Conservation (phyloP, 2,113 vertebrate species). For the Xenotilapia longispinis region DNA sequence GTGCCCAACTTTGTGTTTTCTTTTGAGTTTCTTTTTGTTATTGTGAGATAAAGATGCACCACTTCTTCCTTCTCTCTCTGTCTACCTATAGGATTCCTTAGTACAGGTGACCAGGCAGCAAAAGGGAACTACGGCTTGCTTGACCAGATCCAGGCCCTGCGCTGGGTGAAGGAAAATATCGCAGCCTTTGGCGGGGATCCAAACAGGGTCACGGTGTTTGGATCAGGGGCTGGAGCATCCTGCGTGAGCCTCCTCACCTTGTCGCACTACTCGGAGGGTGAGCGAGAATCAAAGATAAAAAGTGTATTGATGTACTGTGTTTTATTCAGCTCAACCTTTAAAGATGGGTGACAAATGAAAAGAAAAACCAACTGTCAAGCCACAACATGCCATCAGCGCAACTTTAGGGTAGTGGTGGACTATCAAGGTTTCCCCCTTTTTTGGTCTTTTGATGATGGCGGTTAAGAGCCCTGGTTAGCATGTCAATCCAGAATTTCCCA, state of each 20-base stretch:
- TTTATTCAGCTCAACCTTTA: neutral
- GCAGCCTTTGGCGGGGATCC: conserved; percentile 92
- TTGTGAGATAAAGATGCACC: neutral
- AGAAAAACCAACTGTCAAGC: neutral
- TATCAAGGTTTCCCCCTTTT: neutral
- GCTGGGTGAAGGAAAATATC: conserved; percentile 96
- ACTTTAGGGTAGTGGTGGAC: neutral
- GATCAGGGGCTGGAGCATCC: conserved; percentile 94
- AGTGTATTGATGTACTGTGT: neutral
- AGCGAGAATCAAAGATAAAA: neutral
- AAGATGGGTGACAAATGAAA: neutral
- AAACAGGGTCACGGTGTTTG: conserved; percentile 91
- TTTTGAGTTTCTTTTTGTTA: neutral
- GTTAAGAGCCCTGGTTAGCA: neutral
- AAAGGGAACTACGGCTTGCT: conserved; percentile 94
- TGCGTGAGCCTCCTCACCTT: conserved; percentile 93
- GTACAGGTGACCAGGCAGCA: conserved; percentile 93
- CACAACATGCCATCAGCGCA: neutral
- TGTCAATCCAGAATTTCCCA: neutral
- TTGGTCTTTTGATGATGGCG: neutral
- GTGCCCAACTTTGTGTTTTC: neutral
- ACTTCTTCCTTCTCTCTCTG: neutral
- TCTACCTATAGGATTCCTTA: conserved; percentile 81
- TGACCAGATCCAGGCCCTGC: conserved; percentile 94
- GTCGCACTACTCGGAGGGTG: conserved; percentile 97